phyloP scores from a whole-genome alignment of 2,888 invertebrate species.

The Iselma pallidipennis region DNA sequence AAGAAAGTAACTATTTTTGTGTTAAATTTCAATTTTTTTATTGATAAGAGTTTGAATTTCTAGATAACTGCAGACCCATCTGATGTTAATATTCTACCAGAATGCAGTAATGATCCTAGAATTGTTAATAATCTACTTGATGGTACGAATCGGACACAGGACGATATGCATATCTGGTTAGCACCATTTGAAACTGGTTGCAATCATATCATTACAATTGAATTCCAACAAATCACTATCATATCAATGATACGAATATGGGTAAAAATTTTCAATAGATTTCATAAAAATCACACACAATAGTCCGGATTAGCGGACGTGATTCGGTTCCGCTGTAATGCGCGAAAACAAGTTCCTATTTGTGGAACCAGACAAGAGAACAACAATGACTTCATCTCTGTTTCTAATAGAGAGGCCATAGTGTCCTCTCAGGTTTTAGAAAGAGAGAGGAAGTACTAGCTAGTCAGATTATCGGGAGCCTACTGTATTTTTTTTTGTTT shows the following conservation, averaged over 20 bases:
- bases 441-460: background rate
- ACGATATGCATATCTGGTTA: conserved; percentile 79
- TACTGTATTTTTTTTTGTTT: conserved; percentile 31
- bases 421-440: background rate
- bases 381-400: no score
- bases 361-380: no score
- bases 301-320: no score
- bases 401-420: background rate
- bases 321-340: no score
- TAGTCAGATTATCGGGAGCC: background rate
- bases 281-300: background rate
- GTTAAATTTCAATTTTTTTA: no score
- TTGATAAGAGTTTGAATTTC: no score
- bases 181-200: conserved; percentile 65
- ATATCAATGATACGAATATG: conserved; percentile 51
- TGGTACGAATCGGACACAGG: conserved; percentile 73
- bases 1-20: conserved; percentile 61
- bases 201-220: conserved; percentile 64
- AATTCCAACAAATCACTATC: conserved; percentile 56
- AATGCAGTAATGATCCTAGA: conserved; percentile 66
- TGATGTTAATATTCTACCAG: conserved; percentile 69
- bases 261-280: conserved; percentile 35
- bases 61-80: conserved; percentile 62
- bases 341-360: background rate
- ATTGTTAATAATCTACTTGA: conserved; percentile 69